These are phyloP conservation scores for Jacana jacana DNA, from an alignment of 2,113 vertebrate species.

Conservation along the genomic window DNA sequence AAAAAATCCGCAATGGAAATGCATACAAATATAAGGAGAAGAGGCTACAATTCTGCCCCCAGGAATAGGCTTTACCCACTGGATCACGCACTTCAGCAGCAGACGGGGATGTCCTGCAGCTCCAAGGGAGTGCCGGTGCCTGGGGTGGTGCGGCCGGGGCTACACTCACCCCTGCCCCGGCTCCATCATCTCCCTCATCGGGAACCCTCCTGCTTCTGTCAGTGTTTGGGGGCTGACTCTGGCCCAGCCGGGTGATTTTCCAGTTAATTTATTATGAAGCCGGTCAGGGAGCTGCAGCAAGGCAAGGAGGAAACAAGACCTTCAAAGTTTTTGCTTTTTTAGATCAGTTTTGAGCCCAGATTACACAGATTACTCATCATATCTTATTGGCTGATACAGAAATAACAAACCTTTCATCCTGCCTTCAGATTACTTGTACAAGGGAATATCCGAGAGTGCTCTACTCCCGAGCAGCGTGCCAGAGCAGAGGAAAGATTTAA, in stretches of 20 bases:
- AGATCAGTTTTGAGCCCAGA: neutral
- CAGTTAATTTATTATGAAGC: neutral
- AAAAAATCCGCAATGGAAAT: neutral
- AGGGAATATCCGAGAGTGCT: neutral
- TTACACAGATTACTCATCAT: neutral
- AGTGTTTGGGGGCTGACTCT: neutral
- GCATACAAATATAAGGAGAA: neutral
- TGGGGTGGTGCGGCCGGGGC: neutral
- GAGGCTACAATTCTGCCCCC: neutral
- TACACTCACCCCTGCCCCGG: neutral
- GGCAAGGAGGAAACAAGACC: neutral
- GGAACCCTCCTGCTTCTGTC: neutral
- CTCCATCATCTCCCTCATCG: neutral
- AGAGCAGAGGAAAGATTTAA: neutral
- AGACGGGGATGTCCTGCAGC: neutral
- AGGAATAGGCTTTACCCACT: neutral
- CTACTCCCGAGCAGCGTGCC: neutral
- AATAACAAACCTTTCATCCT: neutral
- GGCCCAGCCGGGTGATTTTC: neutral
- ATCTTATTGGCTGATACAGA: neutral
- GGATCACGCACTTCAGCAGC: neutral
- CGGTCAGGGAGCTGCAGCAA: neutral
- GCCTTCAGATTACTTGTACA: neutral
- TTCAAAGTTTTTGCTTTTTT: neutral
- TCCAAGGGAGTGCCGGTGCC: neutral